Base-by-base conservation (phyloP, 2,797 vertebrate genomes). In the Crypturellus tataupa region DNA sequence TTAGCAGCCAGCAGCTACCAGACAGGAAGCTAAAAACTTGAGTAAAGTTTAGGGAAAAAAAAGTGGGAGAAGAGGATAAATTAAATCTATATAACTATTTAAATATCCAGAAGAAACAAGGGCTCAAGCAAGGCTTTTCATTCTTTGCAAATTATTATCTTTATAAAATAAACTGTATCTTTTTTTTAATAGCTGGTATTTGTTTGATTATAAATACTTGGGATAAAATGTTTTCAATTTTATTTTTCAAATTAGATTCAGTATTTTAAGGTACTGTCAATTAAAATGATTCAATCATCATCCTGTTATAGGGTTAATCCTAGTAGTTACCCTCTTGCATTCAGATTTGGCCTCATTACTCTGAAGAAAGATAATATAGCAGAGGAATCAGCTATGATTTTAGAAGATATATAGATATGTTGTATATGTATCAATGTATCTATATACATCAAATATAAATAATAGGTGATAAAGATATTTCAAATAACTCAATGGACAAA, bases 1-100 rank as follows among this genome's bases (percentile, higher is more conserved):
- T 97, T 96, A 46, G 65, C 58, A 94, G 76, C 62, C 93, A 92
- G 83, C 88, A 95, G 64, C 83, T 70, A 53, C 58, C 76, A 95
- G 65, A 51, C 47, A 90, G 27, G 60, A 96, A 95, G 92, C 51
- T 79, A 89, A 96, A 97, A 94, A 68, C 44, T 53, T 11, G 35
- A 75, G 70, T 64, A 85, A 85, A 94, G n/a, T 96, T 94, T 85
- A 44, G 42, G 35, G 69, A 65, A 68, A 27, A 49, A 76, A 62
- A 63, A 10, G 18, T 37, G 46, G 9, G 11, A 24, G 91, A 77
- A 58, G 63, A 14, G 27, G 40, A 55, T 90, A 93, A 37, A 59
- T 46, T 89, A 49, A 92, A 80, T 42, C 47, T 68, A 25, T 20
- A 25, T 12, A 92, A 71, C 23, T 72, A 77, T 69, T 92, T 92